Conservation (phyloP, 2,888 invertebrate genomes). For the Clitarchus hookeri region DNA sequence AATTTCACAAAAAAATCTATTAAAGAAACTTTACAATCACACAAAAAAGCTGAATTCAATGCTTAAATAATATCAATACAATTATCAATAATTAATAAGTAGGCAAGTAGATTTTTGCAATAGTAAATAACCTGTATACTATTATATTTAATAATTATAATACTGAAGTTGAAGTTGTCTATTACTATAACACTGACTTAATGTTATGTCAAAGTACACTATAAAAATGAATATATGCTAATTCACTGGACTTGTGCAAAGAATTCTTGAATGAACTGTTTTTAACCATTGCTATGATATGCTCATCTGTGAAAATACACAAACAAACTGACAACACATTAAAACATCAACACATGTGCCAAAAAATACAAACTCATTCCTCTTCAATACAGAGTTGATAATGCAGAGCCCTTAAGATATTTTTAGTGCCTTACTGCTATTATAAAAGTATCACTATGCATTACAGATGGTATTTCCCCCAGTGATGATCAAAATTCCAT, state of each 20-base stretch:
- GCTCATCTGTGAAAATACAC: background rate
- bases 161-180: background rate
- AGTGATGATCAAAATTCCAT: no score
- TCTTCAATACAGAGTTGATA: no score
- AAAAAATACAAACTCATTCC: no score
- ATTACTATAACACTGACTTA: background rate
- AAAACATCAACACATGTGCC: no score
- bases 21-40: background rate
- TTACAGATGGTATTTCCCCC: no score
- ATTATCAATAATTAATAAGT: background rate
- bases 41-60: background rate
- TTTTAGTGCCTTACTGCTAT: no score
- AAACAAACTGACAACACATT: background rate
- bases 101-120: background rate
- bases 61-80: background rate
- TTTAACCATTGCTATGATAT: background rate
- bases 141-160: slow-evolving; percentile 1
- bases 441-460: no score
- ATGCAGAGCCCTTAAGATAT: no score
- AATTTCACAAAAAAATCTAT: background rate
- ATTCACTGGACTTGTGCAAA: background rate
- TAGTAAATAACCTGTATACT: background rate
- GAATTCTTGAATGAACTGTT: background rate
- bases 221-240: background rate
- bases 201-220: background rate